Percentiles rank a stretch among this genome's conserved stretches.
Conservation (phyloP, 1,140 invertebrate species). For the Drosophila suzukii region DNA sequence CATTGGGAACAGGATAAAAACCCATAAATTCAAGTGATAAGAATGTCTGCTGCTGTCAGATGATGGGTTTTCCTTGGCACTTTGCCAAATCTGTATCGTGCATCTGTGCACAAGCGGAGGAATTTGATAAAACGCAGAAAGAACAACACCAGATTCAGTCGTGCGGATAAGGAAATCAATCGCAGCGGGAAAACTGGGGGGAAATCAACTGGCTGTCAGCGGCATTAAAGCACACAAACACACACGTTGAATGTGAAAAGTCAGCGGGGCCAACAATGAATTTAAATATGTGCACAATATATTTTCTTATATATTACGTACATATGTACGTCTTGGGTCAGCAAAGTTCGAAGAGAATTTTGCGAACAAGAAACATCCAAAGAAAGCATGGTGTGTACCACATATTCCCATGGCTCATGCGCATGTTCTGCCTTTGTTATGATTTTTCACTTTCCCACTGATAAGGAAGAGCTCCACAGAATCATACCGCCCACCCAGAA, state of each 20-base stretch:
- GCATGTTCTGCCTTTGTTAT: conserved; percentile 52
- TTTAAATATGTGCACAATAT: background rate
- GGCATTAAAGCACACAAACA: conserved; percentile 12
- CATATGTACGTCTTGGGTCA: conserved; percentile 1
- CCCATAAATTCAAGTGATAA: conserved; percentile 24
- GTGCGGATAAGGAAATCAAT: conserved; percentile 47
- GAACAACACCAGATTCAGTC: conserved; percentile 1
- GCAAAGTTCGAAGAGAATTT: conserved; percentile 30
- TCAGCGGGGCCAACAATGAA: conserved; percentile 21
- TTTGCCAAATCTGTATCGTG: conserved; percentile 18
- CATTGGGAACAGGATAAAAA: background rate
- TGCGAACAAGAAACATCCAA: background rate
- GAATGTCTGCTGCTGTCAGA: conserved; percentile 37
- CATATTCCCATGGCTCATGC: conserved; percentile 46
- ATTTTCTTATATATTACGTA: background rate
- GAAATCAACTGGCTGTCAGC: conserved; percentile 30
- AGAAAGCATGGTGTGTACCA: conserved; percentile 11
- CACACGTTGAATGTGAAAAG: conserved; percentile 20
- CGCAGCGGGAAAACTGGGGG: conserved; percentile 22
- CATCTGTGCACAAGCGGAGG: conserved; percentile 16
- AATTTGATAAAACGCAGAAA: conserved; percentile 55
- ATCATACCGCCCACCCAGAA: conserved; percentile 1
- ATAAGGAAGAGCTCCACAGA: conserved; percentile 39
- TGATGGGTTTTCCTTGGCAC: conserved; percentile 23
- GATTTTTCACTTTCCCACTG: conserved; percentile 39